These are phyloP conservation scores for Panonychus citri DNA, from an alignment of 1,140 invertebrate genomes.

Conservation along the genomic window DNA sequence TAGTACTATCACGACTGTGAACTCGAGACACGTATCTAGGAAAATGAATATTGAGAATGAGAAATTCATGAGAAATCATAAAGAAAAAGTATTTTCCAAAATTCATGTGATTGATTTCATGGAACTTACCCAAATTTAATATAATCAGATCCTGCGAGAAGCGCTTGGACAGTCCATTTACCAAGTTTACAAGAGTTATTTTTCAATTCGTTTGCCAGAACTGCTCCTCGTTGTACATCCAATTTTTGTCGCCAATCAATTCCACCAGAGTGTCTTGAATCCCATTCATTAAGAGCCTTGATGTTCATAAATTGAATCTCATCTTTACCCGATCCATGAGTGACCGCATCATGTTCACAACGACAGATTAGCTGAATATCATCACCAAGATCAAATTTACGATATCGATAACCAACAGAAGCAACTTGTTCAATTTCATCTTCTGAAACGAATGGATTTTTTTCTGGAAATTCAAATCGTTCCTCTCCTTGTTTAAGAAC, in stretches of 20 bases:
- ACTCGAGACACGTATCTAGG: slow-evolving; percentile 71
- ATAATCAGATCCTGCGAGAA: slow-evolving; percentile 86
- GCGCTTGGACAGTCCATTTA: slow-evolving; percentile 93
- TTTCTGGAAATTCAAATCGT: slow-evolving; percentile 65
- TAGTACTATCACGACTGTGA: slow-evolving; percentile 73
- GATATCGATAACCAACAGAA: slow-evolving; percentile 84
- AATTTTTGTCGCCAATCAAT: slow-evolving; percentile 96
- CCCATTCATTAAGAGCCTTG: slow-evolving; percentile 97
- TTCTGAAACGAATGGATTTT: slow-evolving; percentile 78
- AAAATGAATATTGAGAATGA: slow-evolving; percentile 6
- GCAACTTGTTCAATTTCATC: slow-evolving; percentile 51
- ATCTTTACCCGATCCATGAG: slow-evolving; percentile 55
- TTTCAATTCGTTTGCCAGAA: slow-evolving; percentile 87
- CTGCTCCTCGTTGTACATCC: slow-evolving; percentile 88
- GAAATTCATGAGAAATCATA: no score
- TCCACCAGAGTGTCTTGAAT: slow-evolving; percentile 75
- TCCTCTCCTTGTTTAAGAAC: slow-evolving; percentile 54
- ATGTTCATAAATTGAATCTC: slow-evolving; percentile 82
- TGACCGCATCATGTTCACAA: slow-evolving; percentile 89
- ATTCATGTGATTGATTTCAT: no score
- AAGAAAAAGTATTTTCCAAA: no score
- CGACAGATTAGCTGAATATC: slow-evolving; percentile 70
- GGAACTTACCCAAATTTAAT: slow-evolving; percentile 79
- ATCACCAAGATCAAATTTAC: slow-evolving; percentile 88
- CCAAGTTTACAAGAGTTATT: slow-evolving; percentile 97